Percentiles rank a stretch among this genome's conserved stretches.
Evolutionary conservation across 2,888 invertebrate species (phyloP).

Genomic region (Piscicola geometra): DNA sequence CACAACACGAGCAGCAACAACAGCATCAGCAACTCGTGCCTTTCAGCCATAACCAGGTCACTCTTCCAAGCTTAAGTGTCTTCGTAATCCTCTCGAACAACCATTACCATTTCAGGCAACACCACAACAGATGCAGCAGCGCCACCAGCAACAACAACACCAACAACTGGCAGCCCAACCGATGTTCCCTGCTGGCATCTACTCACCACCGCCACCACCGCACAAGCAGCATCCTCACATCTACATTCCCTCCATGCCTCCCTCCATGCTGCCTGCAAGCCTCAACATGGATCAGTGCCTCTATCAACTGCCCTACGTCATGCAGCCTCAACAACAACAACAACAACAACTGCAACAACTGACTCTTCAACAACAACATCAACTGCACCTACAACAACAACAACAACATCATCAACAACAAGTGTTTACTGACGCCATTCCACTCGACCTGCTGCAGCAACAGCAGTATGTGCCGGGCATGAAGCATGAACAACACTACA

Average conservation of each 20-base stretch:
- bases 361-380: background rate
- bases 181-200: background rate
- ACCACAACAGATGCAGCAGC: too few relatives aligned
- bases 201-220: background rate
- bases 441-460: constrained; percentile 1
- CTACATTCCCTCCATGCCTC: constrained; percentile 1
- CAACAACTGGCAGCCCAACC: background rate
- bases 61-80: background rate
- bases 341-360: background rate
- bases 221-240: background rate
- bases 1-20: background rate
- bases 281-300: constrained; percentile 1
- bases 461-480: background rate
- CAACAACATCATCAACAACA: background rate
- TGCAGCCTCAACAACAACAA: background rate
- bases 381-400: background rate
- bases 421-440: background rate
- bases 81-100: too few relatives aligned
- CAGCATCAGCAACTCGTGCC: background rate
- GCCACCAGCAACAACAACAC: too few relatives aligned
- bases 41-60: background rate
- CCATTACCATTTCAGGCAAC: too few relatives aligned
- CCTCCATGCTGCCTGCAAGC: background rate
- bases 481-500: background rate
- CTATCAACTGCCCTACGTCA: background rate